phyloP scores from a whole-genome alignment of 2,797 vertebrate species.

The Peromyscus attwateri region DNA sequence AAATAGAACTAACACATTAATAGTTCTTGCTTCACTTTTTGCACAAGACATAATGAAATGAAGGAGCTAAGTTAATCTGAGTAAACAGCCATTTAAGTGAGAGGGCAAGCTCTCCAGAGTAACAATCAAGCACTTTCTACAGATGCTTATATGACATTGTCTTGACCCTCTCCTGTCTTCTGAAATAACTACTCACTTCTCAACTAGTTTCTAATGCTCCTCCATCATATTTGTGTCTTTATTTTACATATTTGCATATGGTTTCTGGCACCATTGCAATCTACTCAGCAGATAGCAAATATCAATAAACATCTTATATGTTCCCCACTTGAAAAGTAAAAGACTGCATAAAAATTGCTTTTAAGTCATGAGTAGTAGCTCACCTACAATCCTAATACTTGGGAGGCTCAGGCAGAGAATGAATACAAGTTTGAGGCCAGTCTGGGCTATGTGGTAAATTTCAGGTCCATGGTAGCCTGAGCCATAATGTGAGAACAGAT shows the following conservation, averaged over 20 bases:
- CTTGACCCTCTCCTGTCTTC: background rate
- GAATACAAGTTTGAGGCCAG: background rate
- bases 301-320: background rate
- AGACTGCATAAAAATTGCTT: background rate
- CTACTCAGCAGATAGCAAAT: background rate
- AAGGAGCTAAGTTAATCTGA: constrained; percentile 43
- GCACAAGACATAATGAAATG: constrained; percentile 20
- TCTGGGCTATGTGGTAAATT: background rate
- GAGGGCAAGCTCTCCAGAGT: background rate
- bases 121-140: background rate
- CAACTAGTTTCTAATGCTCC: background rate
- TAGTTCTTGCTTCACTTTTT: constrained; percentile 46
- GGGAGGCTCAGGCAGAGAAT: background rate
- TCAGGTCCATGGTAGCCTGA: background rate
- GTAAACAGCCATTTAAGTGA: constrained; percentile 41
- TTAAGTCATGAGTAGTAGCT: background rate
- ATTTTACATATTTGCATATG: background rate
- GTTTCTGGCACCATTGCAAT: background rate
- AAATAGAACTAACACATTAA: constrained; percentile 23
- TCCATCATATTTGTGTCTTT: background rate
- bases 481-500: background rate
- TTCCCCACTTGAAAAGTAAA: background rate
- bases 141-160: constrained; percentile 10
- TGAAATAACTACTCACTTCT: background rate
- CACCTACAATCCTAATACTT: background rate